phyloP scores from a whole-genome alignment of 2,113 vertebrate genomes.

The Microcebus tavaratra region DNA sequence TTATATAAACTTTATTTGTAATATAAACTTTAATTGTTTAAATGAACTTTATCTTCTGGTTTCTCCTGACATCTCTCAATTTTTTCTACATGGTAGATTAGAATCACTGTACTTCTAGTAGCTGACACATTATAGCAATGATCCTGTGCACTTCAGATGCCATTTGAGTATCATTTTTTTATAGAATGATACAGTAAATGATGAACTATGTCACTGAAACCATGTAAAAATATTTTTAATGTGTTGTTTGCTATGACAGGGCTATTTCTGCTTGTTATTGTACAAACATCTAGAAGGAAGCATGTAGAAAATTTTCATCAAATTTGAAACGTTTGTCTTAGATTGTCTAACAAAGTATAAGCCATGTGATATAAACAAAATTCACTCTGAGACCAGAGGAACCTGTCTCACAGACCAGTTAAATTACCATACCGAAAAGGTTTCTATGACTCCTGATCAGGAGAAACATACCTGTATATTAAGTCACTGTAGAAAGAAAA shows the following conservation, averaged over 20 bases:
- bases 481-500: conserved; percentile 19
- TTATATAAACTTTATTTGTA: neutral
- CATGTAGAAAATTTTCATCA: neutral
- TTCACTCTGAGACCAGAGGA: neutral
- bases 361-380: neutral
- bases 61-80: neutral
- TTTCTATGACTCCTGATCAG: neutral
- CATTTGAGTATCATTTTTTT: neutral
- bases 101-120: neutral
- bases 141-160: neutral
- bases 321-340: conserved; percentile 6
- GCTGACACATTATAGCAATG: neutral
- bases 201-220: neutral
- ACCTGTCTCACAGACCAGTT: neutral
- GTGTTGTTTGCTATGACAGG: neutral
- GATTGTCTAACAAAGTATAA: neutral
- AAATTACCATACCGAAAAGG: neutral
- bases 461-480: neutral
- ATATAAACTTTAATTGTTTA: neutral
- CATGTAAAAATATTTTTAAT: neutral
- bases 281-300: neutral
- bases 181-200: neutral
- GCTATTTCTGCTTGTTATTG: conserved; percentile 12
- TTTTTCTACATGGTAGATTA: neutral
- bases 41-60: neutral